A percentile compares a stretch with the other conserved stretches of the same genome.
These are phyloP conservation scores for Silvanus unidentatus DNA, from an alignment of 2,888 invertebrate genomes.

Conservation along the genomic window DNA sequence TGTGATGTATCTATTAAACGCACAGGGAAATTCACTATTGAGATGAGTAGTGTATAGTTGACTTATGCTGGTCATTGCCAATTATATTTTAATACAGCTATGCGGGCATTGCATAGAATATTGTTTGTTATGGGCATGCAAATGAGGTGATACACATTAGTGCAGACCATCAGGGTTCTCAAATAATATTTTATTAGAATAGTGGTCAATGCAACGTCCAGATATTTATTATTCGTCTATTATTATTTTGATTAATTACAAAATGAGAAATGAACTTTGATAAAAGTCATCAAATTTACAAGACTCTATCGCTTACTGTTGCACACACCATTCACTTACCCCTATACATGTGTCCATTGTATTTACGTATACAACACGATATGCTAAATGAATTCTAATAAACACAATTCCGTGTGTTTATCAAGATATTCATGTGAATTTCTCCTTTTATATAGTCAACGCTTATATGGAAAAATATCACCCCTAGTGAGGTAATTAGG, in stretches of 20 bases:
- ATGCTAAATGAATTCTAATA: constrained; percentile 16
- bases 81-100: constrained; percentile 37
- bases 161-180: constrained; percentile 32
- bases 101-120: constrained; percentile 40
- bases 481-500: constrained; percentile 13
- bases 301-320: background rate
- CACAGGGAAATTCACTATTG: too few relatives aligned
- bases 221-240: constrained; percentile 36
- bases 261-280: constrained; percentile 6
- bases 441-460: constrained; percentile 15
- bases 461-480: constrained; percentile 7
- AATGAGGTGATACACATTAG: constrained; percentile 34
- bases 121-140: constrained; percentile 35
- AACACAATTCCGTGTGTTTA: constrained; percentile 5
- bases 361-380: background rate
- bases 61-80: constrained; percentile 42
- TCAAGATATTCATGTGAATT: constrained; percentile 6
- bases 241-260: constrained; percentile 34
- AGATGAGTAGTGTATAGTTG: constrained; percentile 22
- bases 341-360: constrained; percentile 7
- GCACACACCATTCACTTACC: constrained; percentile 9
- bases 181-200: constrained; percentile 10
- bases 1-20: too few relatives aligned
- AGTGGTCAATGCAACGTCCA: constrained; percentile 37
- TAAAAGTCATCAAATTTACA: constrained; percentile 1